Base-by-base conservation (phyloP, 2,888 invertebrate genomes). In the Copidosoma aretas region DNA sequence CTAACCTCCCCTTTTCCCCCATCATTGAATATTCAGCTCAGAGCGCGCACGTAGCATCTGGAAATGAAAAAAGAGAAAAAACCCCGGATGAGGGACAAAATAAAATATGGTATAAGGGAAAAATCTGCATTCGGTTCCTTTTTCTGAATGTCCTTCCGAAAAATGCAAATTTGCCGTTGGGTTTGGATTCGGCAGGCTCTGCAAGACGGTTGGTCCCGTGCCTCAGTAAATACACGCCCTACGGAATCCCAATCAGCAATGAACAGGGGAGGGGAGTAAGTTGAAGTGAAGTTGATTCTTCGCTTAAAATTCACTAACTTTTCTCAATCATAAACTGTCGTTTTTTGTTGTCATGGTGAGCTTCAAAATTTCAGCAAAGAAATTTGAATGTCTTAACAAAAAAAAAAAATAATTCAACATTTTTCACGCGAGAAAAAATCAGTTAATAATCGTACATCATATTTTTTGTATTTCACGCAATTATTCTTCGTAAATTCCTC, bases 1-100 rank as follows among this genome's bases (percentile, higher is more conserved):
- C 43, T 54, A 56, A 46, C 32, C 56, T 46, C 15, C 43, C 43
- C 25, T 63, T 21, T 21, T 54, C 25, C 56, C 21, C 15, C 49
- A 22, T 39, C 60, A 66, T 66, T 66, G 60, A 60, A 66, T 66
- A 66, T 65, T 65, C 65, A 65, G 25, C 46, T 22, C 56, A 19
- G n/a, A 12, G 24, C 19, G 19, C 52, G 25, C 43, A 25, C 53
- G n/a, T n/a, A 32, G 21, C 24, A n/a, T 43, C 10, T 22, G 41
- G 43, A 46, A 53, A 62, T 60, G 49, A n/a, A 49, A 64, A 54
- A 41, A 51, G 12, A 39, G 14, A 21, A 1, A 15, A 43, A 54
- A 46, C 1, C 1, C 12, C 12, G 43, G 43, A 17, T 46, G 17
- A 17, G 43, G 43, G 43, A 46, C 43, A 12, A 46, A 46, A 46